Conservation (phyloP, 2,113 vertebrate genomes). For the Galemys pyrenaicus region DNA sequence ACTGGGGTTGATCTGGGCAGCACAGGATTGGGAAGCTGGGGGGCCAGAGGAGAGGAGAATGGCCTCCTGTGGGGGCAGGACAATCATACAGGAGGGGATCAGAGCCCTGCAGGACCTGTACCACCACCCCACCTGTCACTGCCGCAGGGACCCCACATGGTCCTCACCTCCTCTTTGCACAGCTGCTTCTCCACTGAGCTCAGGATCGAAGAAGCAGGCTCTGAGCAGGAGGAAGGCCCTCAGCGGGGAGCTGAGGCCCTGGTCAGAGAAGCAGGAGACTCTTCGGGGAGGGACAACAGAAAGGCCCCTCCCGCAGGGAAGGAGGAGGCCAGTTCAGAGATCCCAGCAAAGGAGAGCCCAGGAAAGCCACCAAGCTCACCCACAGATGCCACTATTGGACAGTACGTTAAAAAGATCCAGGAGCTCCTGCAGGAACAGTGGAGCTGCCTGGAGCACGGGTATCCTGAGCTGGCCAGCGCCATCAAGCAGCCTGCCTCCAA, state of each 20-base stretch:
- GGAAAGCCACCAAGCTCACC: slow-evolving; percentile 68
- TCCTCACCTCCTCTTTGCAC: not conserved
- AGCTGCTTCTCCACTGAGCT: slow-evolving; percentile 62
- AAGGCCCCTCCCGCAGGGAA: not conserved
- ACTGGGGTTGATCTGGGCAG: slow-evolving; percentile 75
- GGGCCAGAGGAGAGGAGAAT: not conserved
- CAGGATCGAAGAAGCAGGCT: slow-evolving; percentile 75
- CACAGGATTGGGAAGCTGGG: slow-evolving; percentile 66
- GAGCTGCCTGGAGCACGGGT: slow-evolving; percentile 93
- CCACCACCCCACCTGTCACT: slow-evolving; percentile 10
- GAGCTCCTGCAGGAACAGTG: slow-evolving; percentile 97
- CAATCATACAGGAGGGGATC: not conserved
- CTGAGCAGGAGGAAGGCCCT: slow-evolving; percentile 28
- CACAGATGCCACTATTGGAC: slow-evolving; percentile 90
- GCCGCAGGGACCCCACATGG: not conserved
- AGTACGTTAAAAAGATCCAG: slow-evolving; percentile 95
- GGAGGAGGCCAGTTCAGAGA: slow-evolving; percentile 19
- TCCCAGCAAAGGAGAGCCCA: slow-evolving; percentile 9
- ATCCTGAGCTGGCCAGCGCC: slow-evolving; percentile 90
- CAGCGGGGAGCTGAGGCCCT: not conserved
- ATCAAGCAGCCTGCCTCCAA: slow-evolving; percentile 92
- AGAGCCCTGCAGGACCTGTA: not conserved
- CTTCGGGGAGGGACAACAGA: not conserved
- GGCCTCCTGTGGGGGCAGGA: not conserved
- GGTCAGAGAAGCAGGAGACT: not conserved